Evolutionary conservation across 2,113 vertebrate genomes (phyloP).

Genomic region (Gracilinanus agilis): DNA sequence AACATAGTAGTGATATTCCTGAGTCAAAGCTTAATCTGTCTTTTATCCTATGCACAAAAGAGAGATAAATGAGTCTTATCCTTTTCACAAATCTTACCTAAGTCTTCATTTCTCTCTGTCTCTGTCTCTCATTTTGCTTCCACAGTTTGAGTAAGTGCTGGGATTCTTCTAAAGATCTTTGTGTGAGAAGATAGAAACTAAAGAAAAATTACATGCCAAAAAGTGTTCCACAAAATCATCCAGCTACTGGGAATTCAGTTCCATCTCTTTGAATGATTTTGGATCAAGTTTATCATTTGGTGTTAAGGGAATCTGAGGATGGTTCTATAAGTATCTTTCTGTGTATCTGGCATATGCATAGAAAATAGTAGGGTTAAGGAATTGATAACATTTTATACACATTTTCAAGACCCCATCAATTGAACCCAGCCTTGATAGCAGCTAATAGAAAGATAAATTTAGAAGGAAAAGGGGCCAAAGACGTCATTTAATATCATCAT

Average conservation of each 20-base stretch:
- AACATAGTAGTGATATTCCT: no score
- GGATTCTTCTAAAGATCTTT: neutral
- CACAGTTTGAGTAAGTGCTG: neutral
- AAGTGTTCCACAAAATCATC: neutral
- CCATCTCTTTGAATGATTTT: neutral
- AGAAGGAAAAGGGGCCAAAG: neutral
- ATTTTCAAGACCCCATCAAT: neutral
- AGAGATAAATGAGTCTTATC: neutral
- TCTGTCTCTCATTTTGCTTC: neutral
- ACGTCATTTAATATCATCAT: neutral
- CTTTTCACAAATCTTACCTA: neutral
- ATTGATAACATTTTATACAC: neutral
- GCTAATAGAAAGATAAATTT: neutral
- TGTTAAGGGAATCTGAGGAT: neutral
- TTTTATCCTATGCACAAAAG: neutral
- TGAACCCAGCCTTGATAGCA: neutral
- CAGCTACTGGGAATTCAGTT: neutral
- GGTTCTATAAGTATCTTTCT: neutral
- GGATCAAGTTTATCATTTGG: neutral
- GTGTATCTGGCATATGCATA: neutral
- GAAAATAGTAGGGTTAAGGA: neutral
- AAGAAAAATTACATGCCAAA: neutral
- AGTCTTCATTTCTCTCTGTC: neutral
- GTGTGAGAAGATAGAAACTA: neutral
- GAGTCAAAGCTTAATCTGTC: neutral